phyloP scores from a whole-genome alignment of 2,888 invertebrate species.

The Agrenia bidenticulata region DNA sequence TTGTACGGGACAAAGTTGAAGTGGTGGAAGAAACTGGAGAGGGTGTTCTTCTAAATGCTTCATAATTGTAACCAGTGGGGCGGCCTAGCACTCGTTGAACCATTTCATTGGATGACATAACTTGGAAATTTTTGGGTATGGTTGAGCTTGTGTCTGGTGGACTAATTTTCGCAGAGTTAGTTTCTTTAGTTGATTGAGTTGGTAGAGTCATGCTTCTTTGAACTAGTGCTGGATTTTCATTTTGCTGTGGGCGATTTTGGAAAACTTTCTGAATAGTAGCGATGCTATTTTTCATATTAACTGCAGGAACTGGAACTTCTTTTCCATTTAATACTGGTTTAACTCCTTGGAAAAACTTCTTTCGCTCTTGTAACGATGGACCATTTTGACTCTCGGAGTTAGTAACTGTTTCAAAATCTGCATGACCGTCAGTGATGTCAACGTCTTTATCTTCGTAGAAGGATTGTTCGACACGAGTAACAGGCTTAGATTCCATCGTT shows the following conservation, averaged over 20 bases:
- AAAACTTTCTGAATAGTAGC: slow-evolving; percentile 52
- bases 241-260: slow-evolving; percentile 42
- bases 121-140: neutral
- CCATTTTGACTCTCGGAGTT: neutral
- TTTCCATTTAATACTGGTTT: slow-evolving; percentile 48
- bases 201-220: slow-evolving; percentile 8
- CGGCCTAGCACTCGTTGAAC: slow-evolving; percentile 48
- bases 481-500: slow-evolving; percentile 34
- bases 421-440: neutral
- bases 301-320: slow-evolving; percentile 49
- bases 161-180: neutral
- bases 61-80: slow-evolving; percentile 31
- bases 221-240: slow-evolving; percentile 8
- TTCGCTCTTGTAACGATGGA: slow-evolving; percentile 40
- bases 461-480: slow-evolving; percentile 14
- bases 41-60: slow-evolving; percentile 43
- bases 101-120: slow-evolving; percentile 41
- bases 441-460: slow-evolving; percentile 14
- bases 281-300: slow-evolving; percentile 50
- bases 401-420: slow-evolving; percentile 7
- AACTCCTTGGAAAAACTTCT: slow-evolving; percentile 51
- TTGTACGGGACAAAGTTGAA: slow-evolving; percentile 38
- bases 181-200: neutral
- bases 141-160: neutral
- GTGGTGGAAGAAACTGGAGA: slow-evolving; percentile 45